Evolutionary conservation across 2,797 vertebrate genomes (phyloP), one percentile per base, ranked within the genome.

Genomic region (Falco rusticolus): DNA sequence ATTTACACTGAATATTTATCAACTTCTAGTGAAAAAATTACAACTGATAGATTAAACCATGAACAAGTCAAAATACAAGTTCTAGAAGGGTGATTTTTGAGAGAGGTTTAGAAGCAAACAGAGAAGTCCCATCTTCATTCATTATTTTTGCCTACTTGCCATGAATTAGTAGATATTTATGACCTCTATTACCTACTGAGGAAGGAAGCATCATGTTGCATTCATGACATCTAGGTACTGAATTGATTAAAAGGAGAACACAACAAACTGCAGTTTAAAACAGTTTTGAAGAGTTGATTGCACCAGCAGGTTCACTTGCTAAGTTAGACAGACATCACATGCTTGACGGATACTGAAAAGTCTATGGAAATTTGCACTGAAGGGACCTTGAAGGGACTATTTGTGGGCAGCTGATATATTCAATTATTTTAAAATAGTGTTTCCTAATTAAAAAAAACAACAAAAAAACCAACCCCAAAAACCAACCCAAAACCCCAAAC

Each of bases 1-100:
- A 87, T 60, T 92, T 89, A 89, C 59, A 77, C 19, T 63, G 79
- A 86, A 47, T 84, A 89, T 60, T 84, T 90, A 93, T 51, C 70
- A 82, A 53, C 37, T 60, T 74, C 37, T 25, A 57, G 26, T 47
- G 43, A 56, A 91, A 85, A 93, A 90, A 84, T 12, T 37, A 57
- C 18, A 91, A 18, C 13, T 15, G 57, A 57, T 19, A 56, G 22
- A 79, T 69, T 76, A 88, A 89, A 84, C 8, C 16, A 63, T 13
- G 26, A 88, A 75, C 41, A 88, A 86, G 37, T 80, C 53, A 93
- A 92, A 87, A 89, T 26, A 83, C 33, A 69, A 37, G 17, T 56
- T 80, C 69, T 76, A 17, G 20, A 85, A 81, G 16, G 24, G 33
- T 79, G 37, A 57, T 10, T 80, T 51, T 18, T 65, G 47, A 72